A percentile compares a stretch with the other conserved stretches of the same genome.
These are phyloP conservation scores for Cryptosula pallasiana DNA, from an alignment of 2,888 invertebrate genomes.

Conservation along the genomic window DNA sequence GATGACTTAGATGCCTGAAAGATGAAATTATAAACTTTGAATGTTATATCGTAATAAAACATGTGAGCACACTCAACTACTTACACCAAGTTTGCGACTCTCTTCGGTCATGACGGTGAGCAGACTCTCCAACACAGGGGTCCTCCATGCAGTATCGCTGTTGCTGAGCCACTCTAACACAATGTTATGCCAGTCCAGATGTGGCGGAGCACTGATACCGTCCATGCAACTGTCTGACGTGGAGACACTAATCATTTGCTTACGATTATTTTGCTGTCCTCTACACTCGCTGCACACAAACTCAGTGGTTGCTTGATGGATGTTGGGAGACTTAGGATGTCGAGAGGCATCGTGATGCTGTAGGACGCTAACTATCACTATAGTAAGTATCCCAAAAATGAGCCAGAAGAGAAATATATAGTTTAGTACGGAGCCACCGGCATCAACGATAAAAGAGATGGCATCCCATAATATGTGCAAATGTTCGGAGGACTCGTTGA, in stretches of 20 bases:
- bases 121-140: neutral
- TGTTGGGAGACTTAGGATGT: neutral
- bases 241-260: neutral
- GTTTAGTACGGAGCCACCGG: neutral
- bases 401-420: slow-evolving; percentile 10
- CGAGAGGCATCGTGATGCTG: neutral
- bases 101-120: neutral
- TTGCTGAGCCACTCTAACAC: neutral
- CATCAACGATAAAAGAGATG: neutral
- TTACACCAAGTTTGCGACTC: neutral
- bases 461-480: neutral
- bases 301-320: neutral
- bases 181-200: neutral
- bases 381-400: neutral
- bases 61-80: too few relatives aligned
- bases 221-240: neutral
- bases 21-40: too few relatives aligned
- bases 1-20: too few relatives aligned
- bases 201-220: neutral
- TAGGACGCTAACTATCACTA: neutral
- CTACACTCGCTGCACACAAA: neutral
- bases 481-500: slow-evolving; percentile 39
- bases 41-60: too few relatives aligned
- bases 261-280: neutral
- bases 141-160: neutral